These are phyloP conservation scores for Chlamydotis undulata DNA, from an alignment of 2,113 vertebrate species.

Conservation along the genomic window DNA sequence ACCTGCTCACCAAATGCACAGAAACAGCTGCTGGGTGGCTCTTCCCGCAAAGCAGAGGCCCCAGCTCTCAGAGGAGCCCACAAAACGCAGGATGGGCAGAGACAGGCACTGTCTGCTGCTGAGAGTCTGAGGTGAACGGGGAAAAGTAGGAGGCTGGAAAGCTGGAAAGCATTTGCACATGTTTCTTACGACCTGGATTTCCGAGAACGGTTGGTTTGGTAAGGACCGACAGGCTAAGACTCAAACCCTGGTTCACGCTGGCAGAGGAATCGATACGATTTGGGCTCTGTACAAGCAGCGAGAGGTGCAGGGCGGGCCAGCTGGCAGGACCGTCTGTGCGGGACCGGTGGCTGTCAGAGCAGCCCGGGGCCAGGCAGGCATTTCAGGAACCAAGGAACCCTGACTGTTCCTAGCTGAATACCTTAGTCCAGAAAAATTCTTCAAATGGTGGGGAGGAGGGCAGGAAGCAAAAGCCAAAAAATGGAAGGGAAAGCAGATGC, in stretches of 20 bases:
- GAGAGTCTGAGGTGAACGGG: background rate
- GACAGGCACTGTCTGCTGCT: background rate
- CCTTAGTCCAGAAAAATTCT: background rate
- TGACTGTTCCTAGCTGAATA: background rate
- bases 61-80: background rate
- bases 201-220: background rate
- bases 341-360: background rate
- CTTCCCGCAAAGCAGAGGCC: background rate
- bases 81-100: rapidly evolving
- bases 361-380: background rate
- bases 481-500: conserved; percentile 18
- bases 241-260: background rate
- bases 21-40: background rate
- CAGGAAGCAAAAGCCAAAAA: background rate
- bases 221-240: background rate
- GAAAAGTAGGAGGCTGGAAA: background rate
- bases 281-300: rapidly evolving
- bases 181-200: background rate
- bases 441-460: background rate
- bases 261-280: rapidly evolving
- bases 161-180: background rate
- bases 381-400: background rate
- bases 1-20: background rate
- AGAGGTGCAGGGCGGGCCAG: background rate
- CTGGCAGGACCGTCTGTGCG: background rate